Evolutionary conservation across 2,797 vertebrate species (phyloP).

Genomic region (Poecile montanus): DNA sequence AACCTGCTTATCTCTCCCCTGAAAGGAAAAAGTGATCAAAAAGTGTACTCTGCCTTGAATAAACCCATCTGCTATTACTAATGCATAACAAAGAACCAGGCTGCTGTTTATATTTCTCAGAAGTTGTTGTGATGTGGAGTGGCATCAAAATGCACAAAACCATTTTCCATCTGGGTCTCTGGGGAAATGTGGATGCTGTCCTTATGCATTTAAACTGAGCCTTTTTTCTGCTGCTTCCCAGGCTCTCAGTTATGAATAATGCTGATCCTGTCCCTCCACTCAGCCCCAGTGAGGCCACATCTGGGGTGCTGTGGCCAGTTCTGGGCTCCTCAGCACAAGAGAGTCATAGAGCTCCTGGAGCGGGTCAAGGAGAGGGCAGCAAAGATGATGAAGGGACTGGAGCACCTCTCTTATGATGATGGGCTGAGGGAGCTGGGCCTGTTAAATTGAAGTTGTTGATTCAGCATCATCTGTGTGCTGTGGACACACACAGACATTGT

Average conservation of each 20-base stretch:
- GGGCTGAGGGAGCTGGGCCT: not conserved
- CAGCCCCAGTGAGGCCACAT: not conserved
- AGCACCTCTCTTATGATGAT: not conserved
- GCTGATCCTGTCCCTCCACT: not conserved
- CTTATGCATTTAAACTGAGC: not conserved
- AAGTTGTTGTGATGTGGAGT: not conserved
- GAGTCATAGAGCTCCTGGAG: not conserved
- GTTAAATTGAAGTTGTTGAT: not conserved
- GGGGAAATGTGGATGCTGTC: not conserved
- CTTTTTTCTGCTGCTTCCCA: not conserved
- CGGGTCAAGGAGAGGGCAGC: not conserved
- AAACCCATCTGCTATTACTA: not conserved
- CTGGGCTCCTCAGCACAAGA: not conserved
- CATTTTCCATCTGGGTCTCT: not conserved
- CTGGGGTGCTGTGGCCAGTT: not conserved
- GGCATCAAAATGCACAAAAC: not conserved
- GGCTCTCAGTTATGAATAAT: not conserved
- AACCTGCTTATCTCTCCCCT: not conserved
- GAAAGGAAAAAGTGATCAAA: not conserved
- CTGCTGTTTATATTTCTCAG: not conserved
- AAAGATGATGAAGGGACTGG: not conserved
- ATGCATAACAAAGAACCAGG: not conserved
- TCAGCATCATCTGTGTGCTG: accelerated
- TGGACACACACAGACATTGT: accelerated
- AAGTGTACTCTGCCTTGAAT: not conserved